Conservation (phyloP, 1,140 invertebrate genomes). For the Zaprionus nigranus region DNA sequence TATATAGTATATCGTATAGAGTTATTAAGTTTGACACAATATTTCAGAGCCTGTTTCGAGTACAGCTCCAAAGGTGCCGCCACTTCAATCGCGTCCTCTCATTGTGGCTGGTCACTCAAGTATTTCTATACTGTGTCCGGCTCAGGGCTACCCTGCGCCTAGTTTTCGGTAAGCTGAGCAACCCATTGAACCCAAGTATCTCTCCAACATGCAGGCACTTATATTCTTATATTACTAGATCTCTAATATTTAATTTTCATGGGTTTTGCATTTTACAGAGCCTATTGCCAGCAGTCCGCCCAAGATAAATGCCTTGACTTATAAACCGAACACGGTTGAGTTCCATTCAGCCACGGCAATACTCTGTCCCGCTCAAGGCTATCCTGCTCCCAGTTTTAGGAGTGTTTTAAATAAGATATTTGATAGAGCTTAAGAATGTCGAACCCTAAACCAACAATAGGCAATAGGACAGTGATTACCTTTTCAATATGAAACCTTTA, state of each 20-base stretch:
- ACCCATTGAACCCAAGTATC: background rate
- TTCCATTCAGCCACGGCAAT: constrained; percentile 84
- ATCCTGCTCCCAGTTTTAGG: constrained; percentile 87
- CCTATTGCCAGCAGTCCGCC: constrained; percentile 89
- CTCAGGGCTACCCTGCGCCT: constrained; percentile 88
- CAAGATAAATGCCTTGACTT: constrained; percentile 82
- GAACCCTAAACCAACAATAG: constrained; percentile 50
- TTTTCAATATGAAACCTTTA: background rate
- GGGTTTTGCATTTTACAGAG: constrained; percentile 85
- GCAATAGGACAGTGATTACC: background rate
- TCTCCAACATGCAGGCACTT: constrained; percentile 41
- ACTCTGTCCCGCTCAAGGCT: constrained; percentile 90
- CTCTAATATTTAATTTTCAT: background rate
- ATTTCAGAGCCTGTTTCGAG: constrained; percentile 89
- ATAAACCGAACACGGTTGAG: constrained; percentile 68
- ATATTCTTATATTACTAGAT: background rate
- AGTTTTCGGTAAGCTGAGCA: constrained; percentile 85
- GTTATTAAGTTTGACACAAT: background rate
- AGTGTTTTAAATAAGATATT: constrained; percentile 84
- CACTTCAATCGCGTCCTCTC: constrained; percentile 73
- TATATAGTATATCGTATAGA: too few relatives aligned
- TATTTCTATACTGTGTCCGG: constrained; percentile 87
- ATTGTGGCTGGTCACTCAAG: constrained; percentile 50
- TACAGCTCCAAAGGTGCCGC: constrained; percentile 85
- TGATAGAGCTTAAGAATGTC: background rate